phyloP scores from a whole-genome alignment of 2,113 vertebrate genomes.

The Salvelinus sp. region DNA sequence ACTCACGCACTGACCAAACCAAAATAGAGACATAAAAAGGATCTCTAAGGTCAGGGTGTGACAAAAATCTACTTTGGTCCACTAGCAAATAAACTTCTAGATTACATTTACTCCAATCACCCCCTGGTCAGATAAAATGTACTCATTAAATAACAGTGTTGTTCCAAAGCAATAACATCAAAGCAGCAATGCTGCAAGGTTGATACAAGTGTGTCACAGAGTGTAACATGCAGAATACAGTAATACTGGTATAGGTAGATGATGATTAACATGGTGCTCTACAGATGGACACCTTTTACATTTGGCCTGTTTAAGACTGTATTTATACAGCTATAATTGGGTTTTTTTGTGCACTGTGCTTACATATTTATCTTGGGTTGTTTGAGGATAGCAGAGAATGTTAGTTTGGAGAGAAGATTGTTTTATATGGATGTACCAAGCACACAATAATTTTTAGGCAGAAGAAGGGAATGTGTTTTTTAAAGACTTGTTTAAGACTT shows the following conservation, averaged over 20 bases:
- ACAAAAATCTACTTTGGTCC: constrained; percentile 41
- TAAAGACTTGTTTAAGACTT: not conserved
- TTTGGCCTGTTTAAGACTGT: too few relatives aligned
- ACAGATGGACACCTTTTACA: too few relatives aligned
- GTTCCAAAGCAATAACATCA: constrained; percentile 33
- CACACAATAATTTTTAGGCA: not conserved
- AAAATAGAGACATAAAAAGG: too few relatives aligned
- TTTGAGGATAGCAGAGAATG: not conserved
- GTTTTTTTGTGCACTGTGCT: not conserved
- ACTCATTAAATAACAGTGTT: not conserved
- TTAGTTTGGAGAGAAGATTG: not conserved
- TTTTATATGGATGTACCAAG: not conserved
- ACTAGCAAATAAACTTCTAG: constrained; percentile 9
- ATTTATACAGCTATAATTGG: too few relatives aligned
- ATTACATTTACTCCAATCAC: constrained; percentile 15
- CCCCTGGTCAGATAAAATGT: constrained; percentile 32
- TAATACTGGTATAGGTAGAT: constrained; percentile 17
- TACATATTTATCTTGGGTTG: not conserved
- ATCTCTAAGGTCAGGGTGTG: too few relatives aligned
- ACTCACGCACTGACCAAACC: too few relatives aligned
- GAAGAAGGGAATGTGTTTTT: not conserved
- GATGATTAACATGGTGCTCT: constrained; percentile 12
- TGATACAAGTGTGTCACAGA: constrained; percentile 4
- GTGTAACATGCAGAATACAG: not conserved
- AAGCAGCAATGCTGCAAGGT: constrained; percentile 23